phyloP scores from a whole-genome alignment of 2,113 vertebrate genomes.

The Tetrao urogallus region DNA sequence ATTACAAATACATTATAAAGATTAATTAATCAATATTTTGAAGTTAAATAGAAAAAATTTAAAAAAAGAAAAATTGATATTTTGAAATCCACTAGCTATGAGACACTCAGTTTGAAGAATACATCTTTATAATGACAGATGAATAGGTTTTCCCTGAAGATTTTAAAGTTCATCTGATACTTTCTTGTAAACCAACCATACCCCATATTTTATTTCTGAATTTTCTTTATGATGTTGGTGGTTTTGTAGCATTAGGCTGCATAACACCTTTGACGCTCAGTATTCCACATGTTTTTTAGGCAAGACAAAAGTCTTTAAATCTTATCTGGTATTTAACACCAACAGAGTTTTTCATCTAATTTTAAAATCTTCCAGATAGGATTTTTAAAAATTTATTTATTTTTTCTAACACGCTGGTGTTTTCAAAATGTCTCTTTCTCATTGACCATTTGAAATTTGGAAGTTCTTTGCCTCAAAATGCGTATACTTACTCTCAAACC shows the following conservation, averaged over 20 bases:
- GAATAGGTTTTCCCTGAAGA: background rate
- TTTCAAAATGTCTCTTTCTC: background rate
- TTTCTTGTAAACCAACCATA: background rate
- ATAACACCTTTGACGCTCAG: background rate
- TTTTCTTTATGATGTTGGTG: background rate
- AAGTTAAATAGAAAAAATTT: no score
- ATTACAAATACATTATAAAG: background rate
- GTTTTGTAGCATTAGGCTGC: background rate
- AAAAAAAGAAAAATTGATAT: background rate
- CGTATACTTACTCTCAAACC: background rate
- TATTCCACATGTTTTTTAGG: background rate
- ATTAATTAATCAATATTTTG: background rate
- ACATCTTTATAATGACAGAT: background rate
- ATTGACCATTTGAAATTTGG: background rate
- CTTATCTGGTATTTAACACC: background rate
- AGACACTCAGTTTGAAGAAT: background rate
- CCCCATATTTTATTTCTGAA: background rate
- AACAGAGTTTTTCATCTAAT: background rate
- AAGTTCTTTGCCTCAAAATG: background rate
- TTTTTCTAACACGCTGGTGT: background rate
- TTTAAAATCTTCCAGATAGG: background rate
- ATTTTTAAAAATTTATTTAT: background rate
- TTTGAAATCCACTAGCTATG: background rate
- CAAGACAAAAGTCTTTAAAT: background rate
- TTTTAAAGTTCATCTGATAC: background rate